A percentile compares a stretch with the other conserved stretches of the same genome.
These are phyloP conservation scores for Coendou prehensilis DNA, from an alignment of 2,797 vertebrate genomes.

Conservation along the genomic window DNA sequence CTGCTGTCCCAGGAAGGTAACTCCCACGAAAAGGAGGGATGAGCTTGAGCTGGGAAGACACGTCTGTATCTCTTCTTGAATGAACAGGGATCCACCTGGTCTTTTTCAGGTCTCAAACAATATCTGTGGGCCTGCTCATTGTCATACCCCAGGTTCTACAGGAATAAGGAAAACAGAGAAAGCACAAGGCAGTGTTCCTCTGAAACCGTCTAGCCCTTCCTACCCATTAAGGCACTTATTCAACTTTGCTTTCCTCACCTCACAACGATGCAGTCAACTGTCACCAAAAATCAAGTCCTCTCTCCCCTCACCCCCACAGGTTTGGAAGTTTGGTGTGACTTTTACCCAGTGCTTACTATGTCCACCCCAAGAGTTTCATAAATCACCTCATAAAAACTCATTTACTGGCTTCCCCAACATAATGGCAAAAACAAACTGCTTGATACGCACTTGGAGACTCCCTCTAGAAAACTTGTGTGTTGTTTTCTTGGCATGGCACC, in stretches of 20 bases:
- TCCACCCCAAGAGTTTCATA: conserved; percentile 77
- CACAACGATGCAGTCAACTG: neutral
- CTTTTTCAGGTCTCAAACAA: neutral
- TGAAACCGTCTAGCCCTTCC: neutral
- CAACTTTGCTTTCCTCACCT: neutral
- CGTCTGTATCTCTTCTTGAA: neutral
- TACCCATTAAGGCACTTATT: neutral
- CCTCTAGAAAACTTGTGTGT: neutral
- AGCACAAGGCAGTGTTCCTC: neutral
- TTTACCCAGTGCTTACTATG: conserved; percentile 20
- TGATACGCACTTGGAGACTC: neutral
- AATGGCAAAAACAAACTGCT: conserved; percentile 69
- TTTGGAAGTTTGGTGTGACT: conserved; percentile 53
- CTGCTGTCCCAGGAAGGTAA: neutral
- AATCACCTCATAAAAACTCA: conserved; percentile 81
- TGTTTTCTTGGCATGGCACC: neutral
- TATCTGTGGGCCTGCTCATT: neutral
- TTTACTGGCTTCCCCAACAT: conserved; percentile 75
- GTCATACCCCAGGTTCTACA: neutral
- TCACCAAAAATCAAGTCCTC: neutral
- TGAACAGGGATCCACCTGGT: neutral
- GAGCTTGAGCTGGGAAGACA: neutral
- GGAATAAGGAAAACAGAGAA: neutral
- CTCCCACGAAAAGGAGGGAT: neutral
- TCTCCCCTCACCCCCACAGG: neutral